These are phyloP conservation scores for Xestoiulus laeticollis DNA, from an alignment of 2,888 invertebrate species.

Conservation along the genomic window DNA sequence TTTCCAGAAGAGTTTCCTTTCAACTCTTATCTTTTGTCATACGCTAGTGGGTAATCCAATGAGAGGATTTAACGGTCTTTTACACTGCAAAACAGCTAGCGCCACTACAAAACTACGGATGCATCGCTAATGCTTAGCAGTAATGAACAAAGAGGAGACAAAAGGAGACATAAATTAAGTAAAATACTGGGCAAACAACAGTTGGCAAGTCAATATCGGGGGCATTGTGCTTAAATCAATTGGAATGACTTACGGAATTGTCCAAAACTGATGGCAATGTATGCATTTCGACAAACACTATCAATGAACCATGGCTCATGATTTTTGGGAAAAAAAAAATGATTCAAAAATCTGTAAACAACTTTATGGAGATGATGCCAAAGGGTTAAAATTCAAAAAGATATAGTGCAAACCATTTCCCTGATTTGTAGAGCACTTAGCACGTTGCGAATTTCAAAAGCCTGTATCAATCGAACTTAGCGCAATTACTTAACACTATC, in stretches of 20 bases:
- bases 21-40: constrained; percentile 41
- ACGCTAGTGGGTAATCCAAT: constrained; percentile 39
- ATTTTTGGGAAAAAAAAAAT: too few relatives aligned
- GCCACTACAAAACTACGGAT: not conserved
- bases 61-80: constrained; percentile 40
- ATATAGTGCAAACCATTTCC: not conserved
- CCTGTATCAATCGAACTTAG: not conserved
- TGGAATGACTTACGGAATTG: not conserved
- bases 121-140: constrained; percentile 5
- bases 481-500: not conserved
- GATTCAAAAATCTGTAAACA: not conserved
- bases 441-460: not conserved
- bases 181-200: not conserved
- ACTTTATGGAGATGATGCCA: not conserved
- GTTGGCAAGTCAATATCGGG: not conserved
- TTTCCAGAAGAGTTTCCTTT: constrained; percentile 39
- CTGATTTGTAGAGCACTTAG: constrained; percentile 25
- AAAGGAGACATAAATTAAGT: not conserved
- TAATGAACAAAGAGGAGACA: constrained; percentile 7
- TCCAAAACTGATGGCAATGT: too few relatives aligned
- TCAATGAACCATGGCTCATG: not conserved
- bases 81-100: not conserved
- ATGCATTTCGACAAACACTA: too few relatives aligned
- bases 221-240: not conserved
- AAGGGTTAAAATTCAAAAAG: not conserved